Evolutionary conservation across 1,140 invertebrate genomes (phyloP).

Genomic region (Polypedilum pembai): DNA sequence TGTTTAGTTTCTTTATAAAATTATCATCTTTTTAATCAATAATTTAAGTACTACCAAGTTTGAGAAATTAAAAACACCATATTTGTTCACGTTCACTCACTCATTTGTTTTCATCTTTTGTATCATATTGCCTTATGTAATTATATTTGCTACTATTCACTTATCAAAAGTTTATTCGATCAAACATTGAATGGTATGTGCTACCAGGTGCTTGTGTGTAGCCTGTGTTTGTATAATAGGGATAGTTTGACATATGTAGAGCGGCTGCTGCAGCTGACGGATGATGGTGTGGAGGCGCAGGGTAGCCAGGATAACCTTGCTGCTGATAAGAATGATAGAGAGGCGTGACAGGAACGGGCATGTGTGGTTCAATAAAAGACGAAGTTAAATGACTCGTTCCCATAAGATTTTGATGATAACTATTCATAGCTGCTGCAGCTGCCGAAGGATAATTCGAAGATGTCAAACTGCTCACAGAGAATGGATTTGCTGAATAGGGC

Average conservation of each 20-base stretch:
- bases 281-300: constrained; percentile 30
- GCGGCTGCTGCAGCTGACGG: constrained; percentile 19
- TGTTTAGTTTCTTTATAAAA: background rate
- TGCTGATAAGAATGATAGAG: constrained; percentile 36
- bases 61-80: background rate
- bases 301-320: constrained; percentile 34
- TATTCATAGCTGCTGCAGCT: constrained; percentile 32
- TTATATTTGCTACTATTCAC: background rate
- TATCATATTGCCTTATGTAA: constrained; percentile 1
- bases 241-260: background rate
- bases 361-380: constrained; percentile 37
- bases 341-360: constrained; percentile 32
- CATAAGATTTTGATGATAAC: constrained; percentile 39
- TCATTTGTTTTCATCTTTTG: constrained; percentile 20
- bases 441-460: constrained; percentile 36
- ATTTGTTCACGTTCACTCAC: constrained; percentile 16
- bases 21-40: background rate
- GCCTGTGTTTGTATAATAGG: constrained; percentile 33
- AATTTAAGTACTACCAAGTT: constrained; percentile 10
- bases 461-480: constrained; percentile 39
- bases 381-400: constrained; percentile 31
- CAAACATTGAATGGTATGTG: constrained; percentile 39
- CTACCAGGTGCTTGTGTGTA: constrained; percentile 33
- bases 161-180: constrained; percentile 41
- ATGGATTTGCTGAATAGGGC: constrained; percentile 36